Evolutionary conservation across 2,113 vertebrate species (phyloP), one percentile per base, ranked within the genome.

Genomic region (Entomyzon cyanotis): DNA sequence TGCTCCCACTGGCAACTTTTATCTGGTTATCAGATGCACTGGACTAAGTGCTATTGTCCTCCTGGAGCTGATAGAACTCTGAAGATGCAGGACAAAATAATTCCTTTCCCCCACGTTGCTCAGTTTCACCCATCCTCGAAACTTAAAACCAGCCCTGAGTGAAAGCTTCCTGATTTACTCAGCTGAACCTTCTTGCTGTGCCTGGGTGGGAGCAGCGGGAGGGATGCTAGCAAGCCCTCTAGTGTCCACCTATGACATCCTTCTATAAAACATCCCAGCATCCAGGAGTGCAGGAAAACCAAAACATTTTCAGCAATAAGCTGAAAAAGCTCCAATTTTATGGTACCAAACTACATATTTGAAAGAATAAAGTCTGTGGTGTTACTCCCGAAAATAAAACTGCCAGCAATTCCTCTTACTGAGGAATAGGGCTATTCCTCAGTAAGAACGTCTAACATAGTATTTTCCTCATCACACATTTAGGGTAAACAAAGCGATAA

Each of bases 211-310:
- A 87, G 37, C 28, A 12, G 33, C 49, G 7, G 33, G 25, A 88
- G 31, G 55, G 78, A 84, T 89, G 87, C 64, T 37, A 88, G 83
- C 53, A 96, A 96, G 96, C 96, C 84, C 95, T 97, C 96, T 96
- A 95, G 96, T 71, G 96, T 90, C 50, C 87, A 65, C 68, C 90
- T 30, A 14, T 2, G 19, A 75, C 35, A 95, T 44, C 15, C 46
- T 68, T 47, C 70, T 50, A 4, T 44, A 42, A 63, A 67, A 79
- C 53, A 64, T 46, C 28, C 7, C 0, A 2, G 37, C 28, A 27
- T 16, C 41, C 41, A 73, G 46, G 3, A 73, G 33, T 0, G 3
- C 18, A 41, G 2, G 30, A 59, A 71, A 78, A 23, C 12, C 23
- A 9, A 50, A 53, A 42, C 4, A 4, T 25, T 81, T 50, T 33